These are phyloP conservation scores for Scrobipalpa atriplicella DNA, from an alignment of 2,888 invertebrate species.

Conservation along the genomic window DNA sequence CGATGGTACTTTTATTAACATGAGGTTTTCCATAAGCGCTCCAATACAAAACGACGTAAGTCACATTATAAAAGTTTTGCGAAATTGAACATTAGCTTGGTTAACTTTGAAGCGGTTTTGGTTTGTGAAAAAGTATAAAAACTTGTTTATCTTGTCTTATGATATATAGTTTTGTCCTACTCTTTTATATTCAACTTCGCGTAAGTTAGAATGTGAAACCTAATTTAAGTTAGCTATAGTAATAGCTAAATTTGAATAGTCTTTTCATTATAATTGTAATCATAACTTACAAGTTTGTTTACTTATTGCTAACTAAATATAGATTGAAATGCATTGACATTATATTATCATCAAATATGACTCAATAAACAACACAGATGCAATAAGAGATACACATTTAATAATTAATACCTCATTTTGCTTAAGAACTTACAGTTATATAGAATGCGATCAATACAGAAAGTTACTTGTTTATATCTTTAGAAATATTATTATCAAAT, in stretches of 20 bases:
- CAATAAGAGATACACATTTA: neutral
- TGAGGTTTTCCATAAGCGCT: neutral
- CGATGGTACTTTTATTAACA: slow-evolving; percentile 7
- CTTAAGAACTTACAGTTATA: neutral
- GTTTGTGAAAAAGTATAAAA: neutral
- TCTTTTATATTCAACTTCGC: no score
- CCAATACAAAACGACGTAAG: neutral
- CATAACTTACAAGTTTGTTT: neutral
- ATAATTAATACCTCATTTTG: neutral
- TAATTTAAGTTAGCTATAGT: neutral
- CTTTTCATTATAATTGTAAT: neutral
- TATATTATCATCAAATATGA: neutral
- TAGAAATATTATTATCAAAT: no score
- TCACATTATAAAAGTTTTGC: neutral
- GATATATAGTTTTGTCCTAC: no score
- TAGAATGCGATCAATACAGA: neutral
- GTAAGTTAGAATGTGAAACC: no score
- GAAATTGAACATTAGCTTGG: neutral
- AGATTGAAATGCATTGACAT: neutral
- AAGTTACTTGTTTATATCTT: no score
- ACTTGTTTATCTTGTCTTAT: no score
- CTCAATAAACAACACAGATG: neutral
- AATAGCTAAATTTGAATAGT: neutral
- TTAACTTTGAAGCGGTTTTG: neutral
- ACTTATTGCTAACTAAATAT: neutral